phyloP scores from a whole-genome alignment of 2,113 vertebrate species.

The Cichladusa arquata region DNA sequence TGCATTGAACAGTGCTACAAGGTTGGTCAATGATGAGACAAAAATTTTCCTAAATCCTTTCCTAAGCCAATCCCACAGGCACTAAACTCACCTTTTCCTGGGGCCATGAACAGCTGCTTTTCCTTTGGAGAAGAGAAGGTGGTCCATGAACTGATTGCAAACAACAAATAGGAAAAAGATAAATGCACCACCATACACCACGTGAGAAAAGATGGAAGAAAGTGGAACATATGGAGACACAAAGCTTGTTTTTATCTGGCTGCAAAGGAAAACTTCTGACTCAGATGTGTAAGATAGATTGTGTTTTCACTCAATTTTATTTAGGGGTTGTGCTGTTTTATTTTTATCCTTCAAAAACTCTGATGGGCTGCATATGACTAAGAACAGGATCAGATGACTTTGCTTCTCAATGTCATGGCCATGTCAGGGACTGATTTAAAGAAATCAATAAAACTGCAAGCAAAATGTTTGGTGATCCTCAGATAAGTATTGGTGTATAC shows the following conservation, averaged over 20 bases:
- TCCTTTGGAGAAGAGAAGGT: background rate
- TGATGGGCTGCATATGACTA: background rate
- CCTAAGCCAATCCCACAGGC: background rate
- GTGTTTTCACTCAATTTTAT: background rate
- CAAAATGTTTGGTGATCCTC: background rate
- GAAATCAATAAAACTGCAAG: background rate
- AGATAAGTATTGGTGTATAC: background rate
- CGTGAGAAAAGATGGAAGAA: background rate
- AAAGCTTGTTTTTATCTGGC: background rate
- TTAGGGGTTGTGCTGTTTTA: background rate
- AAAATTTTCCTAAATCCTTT: background rate
- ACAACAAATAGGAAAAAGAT: background rate
- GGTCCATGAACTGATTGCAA: background rate
- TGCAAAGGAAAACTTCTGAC: background rate
- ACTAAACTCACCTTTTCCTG: background rate
- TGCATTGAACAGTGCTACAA: background rate
- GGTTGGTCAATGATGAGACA: background rate
- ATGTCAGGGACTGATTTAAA: background rate
- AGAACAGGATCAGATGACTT: background rate
- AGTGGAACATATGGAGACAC: background rate
- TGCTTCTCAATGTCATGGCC: slow-evolving; percentile 18
- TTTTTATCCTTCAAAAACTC: slow-evolving; percentile 4
- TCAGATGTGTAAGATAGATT: background rate
- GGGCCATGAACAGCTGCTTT: background rate
- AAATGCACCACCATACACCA: background rate